Base-by-base conservation (phyloP, 2,797 vertebrate genomes). In the Squalus acanthias region DNA sequence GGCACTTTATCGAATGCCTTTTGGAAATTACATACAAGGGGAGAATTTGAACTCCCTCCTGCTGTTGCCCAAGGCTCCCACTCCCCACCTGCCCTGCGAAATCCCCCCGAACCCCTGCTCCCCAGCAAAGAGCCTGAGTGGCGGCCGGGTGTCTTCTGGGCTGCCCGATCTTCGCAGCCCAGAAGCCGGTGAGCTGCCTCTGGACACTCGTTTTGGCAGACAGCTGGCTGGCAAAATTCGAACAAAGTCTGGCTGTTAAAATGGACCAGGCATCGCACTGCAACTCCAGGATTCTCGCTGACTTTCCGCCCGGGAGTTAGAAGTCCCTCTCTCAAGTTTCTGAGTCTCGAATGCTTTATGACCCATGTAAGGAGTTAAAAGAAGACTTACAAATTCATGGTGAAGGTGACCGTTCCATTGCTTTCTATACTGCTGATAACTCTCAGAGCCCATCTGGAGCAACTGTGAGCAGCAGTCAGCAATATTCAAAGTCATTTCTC, bases 401-500 rank as follows among this genome's bases (percentile, higher is more conserved):
- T 91, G 88, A 91, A 91, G 91, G 91, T 93, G 65, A 93, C 91
- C 39, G 63, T 93, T 93, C 4, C n/a, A 69, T 22, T 69, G 0
- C 91, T 69, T 93, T 93, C 50, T 67, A 10, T 20, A 39, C 65
- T 93, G 65, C 91, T 69, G 63, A 46, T 93, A 89, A 65, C n/a
- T 93, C 91, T 93, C 91, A 50, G 82, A 85, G 82, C 20, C 82
- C 39, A 93, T 93, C 65, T 46, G 91, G 33, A 93, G 65, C 50
- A 69, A 93, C 65, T 93, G 33, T 93, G 63, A 93, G n/a, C 63
- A 93, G 91, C 65, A 93, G 65, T 69, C 91, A 69, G 20, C n/a
- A 95, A 95, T 60, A 29, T 76, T 76, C 94, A 95, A 95, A 95
- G 94, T 95, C 94, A 95, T 72, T 95, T 95, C 70, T 76, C 94